Base-by-base conservation (phyloP, 1,140 invertebrate genomes). In the Tribolium castaneum region DNA sequence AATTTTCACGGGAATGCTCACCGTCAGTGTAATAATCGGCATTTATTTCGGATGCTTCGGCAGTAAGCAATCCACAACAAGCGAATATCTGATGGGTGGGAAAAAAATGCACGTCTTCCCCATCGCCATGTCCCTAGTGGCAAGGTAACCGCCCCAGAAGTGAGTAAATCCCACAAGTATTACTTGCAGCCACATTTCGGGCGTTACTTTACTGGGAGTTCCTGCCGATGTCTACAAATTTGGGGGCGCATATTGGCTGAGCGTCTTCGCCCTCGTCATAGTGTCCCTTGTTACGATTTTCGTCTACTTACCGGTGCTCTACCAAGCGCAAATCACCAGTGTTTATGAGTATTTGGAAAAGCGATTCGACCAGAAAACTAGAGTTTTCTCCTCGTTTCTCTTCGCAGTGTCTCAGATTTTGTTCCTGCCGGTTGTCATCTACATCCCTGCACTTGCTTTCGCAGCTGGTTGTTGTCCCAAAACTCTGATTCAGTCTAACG, bases 221-320 rank as follows among this genome's bases (percentile, higher is more conserved):
- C 94, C 95, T 0, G 91, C 93, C 0, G 95, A 96, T 83, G 91
- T 95, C 72, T 96, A 96, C 79, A 85, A 88, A n/a, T 91, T 91
- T 81, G 94, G 94, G 0, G 91, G 91, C 1, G 90, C 93, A 81
- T 93, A 92, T 80, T 89, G 89, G 77, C 87, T 90, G 5, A 10
- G 35, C 9, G 16, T 34, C 13, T 7, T 35, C 6, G 51, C 35
- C 3, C 12, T 76, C 1, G 5, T 66, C 10, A 22, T 76, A 4
- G n/a, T 52, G 10, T 10, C 13, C 9, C 2, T 35, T 16, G 35
- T 19, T 5, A 66, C 50, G 3, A 50, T 50, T 25, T 90, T 87
- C 54, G 87, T 88, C 13, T 88, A 87, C 66, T 84, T 90, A 77
- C 89, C 89, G 73, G 91, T 96, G 0, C 96, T 96, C 84, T 94